Evolutionary conservation across 1,140 invertebrate species (phyloP).

Genomic region (Akabosia matsudoensis): DNA sequence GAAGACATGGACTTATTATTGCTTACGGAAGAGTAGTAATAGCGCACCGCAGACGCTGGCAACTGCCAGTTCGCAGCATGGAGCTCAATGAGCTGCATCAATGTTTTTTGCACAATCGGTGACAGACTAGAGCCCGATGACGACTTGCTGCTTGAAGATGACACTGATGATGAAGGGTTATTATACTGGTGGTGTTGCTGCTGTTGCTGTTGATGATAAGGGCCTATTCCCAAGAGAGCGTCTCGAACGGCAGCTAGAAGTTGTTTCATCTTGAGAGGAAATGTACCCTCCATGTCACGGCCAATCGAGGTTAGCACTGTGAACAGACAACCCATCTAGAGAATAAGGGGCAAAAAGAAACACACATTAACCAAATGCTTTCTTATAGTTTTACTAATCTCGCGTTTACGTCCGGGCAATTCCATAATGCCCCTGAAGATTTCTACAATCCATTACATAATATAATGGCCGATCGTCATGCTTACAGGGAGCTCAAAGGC

Average conservation of each 20-base stretch:
- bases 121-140: not conserved
- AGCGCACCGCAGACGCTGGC: constrained; percentile 78
- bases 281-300: constrained; percentile 74
- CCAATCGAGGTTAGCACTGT: constrained; percentile 81
- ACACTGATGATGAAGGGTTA: not conserved
- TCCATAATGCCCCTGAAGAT: no score
- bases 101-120: constrained; percentile 60
- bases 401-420: no score
- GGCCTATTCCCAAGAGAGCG: constrained; percentile 70
- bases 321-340: constrained; percentile 79
- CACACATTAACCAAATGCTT: not conserved
- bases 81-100: constrained; percentile 81
- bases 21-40: constrained; percentile 68
- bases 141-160: not conserved
- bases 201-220: constrained; percentile 53
- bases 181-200: constrained; percentile 13
- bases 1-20: not conserved
- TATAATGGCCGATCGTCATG: no score
- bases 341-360: not conserved
- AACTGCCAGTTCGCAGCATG: constrained; percentile 84
- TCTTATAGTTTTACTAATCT: no score
- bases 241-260: constrained; percentile 75
- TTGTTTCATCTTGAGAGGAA: constrained; percentile 71
- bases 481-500: no score
- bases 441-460: no score